phyloP scores from a whole-genome alignment of 2,888 invertebrate genomes.

The Pammene aurita region DNA sequence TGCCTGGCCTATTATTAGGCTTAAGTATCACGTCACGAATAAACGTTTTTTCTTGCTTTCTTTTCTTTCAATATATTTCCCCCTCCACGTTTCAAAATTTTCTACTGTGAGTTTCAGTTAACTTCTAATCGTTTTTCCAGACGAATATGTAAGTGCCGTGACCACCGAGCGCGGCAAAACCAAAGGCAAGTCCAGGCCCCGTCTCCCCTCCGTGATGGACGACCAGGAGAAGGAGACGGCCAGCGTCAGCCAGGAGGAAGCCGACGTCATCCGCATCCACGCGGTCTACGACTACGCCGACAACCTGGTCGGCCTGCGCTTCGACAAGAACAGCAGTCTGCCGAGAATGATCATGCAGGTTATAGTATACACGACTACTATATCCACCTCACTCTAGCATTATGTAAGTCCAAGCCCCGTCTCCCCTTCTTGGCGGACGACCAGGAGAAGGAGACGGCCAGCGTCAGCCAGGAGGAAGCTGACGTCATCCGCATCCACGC shows the following conservation, averaged over 20 bases:
- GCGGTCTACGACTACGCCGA: constrained; percentile 52
- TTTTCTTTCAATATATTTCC: too few species aligned
- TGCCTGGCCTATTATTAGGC: too few species aligned
- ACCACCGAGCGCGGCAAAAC: constrained; percentile 46
- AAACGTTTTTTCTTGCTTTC: too few species aligned
- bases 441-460: background rate
- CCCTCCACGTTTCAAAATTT: too few species aligned
- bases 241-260: background rate
- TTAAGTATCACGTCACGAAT: too few species aligned
- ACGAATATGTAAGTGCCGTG: constrained; percentile 50
- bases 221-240: constrained; percentile 22
- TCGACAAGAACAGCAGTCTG: constrained; percentile 53
- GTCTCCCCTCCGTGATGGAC: constrained; percentile 42
- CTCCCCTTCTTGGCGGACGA: constrained; percentile 42
- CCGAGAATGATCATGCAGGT: constrained; percentile 46
- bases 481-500: constrained; percentile 44
- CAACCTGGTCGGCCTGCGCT: constrained; percentile 55
- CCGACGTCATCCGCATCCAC: constrained; percentile 35
- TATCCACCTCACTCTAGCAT: too few species aligned
- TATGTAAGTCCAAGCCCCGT: constrained; percentile 40
- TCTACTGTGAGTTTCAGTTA: background rate
- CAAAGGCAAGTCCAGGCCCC: constrained; percentile 46
- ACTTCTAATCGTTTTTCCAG: constrained; percentile 46
- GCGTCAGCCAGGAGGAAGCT: background rate
- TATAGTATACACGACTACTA: too few species aligned